Evolutionary conservation across 2,797 vertebrate genomes (phyloP), one percentile per base, ranked within the genome.

Genomic region (Rhinoraja longicauda): DNA sequence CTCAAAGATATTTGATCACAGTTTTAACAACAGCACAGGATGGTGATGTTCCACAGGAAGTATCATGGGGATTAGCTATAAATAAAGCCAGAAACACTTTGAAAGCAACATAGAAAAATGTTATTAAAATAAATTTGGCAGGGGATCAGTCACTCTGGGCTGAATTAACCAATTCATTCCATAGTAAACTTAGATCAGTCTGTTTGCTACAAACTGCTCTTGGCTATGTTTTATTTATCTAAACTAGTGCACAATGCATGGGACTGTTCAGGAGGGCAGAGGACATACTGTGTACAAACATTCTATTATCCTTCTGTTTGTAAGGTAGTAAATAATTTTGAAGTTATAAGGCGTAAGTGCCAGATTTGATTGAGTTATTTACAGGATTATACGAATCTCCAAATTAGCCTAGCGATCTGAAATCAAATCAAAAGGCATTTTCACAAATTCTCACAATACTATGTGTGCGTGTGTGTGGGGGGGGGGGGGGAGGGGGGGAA

Each of bases 111-210:
- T 86, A 57, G 57, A 59, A 84, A 86, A 62, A 59, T 62, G 1
- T 86, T 84, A 84, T 17, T 86, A 24, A 86, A 86, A 70, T 32
- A 90, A 70, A 90, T 70, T 13, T 90, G 88, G 64, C 64, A 24
- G 32, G 15, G 39, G n/a, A 90, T 90, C 88, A 90, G 17, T 90
- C 88, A 90, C 12, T 39, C 62, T 24, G 67, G 62, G 36, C 17
- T 72, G 88, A 90, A 70, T 90, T 72, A 39, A 32, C 72, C 36
- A 90, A 72, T 70, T 72, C 88, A 72, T 90, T 72, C n/a, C 62
- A 70, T 17, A 62, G 5, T 59, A n/a, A 29, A 29, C 10, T 13
- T 12, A 9, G 39, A 57, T 82, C 39, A n/a, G 13, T 84, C 26
- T 86, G 15, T 86, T 62, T 86, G 82, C n/a, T 86, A n/a, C 53